Conservation (phyloP, 2,888 invertebrate species). For the Epicampocera succincta region DNA sequence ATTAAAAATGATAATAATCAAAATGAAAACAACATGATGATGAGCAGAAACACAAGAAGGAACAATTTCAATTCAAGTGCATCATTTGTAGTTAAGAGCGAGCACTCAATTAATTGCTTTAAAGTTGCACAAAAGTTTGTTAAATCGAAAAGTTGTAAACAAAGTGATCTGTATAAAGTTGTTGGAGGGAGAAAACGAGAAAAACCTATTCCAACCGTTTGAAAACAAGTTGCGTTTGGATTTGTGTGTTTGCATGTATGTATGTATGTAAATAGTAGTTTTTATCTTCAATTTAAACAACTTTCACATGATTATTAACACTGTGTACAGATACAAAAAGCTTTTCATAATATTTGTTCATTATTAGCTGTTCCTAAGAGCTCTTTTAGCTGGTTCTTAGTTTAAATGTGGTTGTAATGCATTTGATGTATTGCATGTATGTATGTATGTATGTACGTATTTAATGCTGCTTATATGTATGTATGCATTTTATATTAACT, state of each 20-base stretch:
- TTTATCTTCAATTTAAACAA: background rate
- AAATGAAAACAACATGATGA: background rate
- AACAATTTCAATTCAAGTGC: background rate
- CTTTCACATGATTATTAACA: conserved; percentile 31
- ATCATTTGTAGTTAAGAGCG: conserved; percentile 35
- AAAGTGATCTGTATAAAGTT: background rate
- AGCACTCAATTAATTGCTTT: conserved; percentile 63
- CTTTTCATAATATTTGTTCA: conserved; percentile 29
- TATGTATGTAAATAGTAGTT: too few species aligned
- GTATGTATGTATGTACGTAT: conserved; percentile 5
- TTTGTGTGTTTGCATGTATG: too few species aligned
- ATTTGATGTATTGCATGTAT: conserved; percentile 20
- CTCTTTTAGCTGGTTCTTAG: conserved; percentile 16
- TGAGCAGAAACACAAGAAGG: background rate
- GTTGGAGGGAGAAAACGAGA: background rate
- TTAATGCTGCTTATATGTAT: background rate
- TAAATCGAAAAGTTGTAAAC: conserved; percentile 5
- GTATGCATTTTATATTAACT: too few species aligned
- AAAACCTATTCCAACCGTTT: background rate
- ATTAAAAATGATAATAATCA: background rate
- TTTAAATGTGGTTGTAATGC: conserved; percentile 36
- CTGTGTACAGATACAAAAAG: conserved; percentile 64
- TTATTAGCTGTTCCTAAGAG: background rate
- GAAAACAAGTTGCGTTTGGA: background rate
- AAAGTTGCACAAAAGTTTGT: conserved; percentile 33